Evolutionary conservation across 2,113 vertebrate genomes (phyloP), one percentile per base, ranked within the genome.

Genomic region (Leptodactylus fuscus): DNA sequence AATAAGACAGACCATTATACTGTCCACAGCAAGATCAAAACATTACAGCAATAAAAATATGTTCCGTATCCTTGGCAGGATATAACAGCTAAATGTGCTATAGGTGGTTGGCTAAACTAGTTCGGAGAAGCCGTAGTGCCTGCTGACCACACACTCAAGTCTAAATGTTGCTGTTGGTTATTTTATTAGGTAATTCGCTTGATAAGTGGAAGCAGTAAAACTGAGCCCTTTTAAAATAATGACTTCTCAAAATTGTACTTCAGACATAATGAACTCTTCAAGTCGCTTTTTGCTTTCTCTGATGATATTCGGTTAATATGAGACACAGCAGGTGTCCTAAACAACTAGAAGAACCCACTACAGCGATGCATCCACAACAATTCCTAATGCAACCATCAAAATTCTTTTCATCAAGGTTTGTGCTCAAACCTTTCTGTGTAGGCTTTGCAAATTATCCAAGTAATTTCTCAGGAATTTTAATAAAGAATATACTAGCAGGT

Each of bases 131-230:
- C 16, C 32, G 3, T 2, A 11, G 9, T 34, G 29, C 65, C 38
- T 38, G 20, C 65, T 22, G 65, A 18, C 65, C 65, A 38, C 16
- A 38, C 32, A 20, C 65, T 69, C 65, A 38, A 20, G 65, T 38
- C 65, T 69, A 67, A 67, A 34, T 67, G 65, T 69, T 69, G 15
- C 32, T 38, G 65, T 69, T 69, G 65, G 32, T 69, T 69, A 11
- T 10, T 69, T 69, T 36, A 69, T 69, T 69, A 69, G 32, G 32
- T 34, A 38, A 69, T 69, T 22, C 32, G 22, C 65, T 69, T 20
- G 16, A 69, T 69, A 69, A 69, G 65, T 69, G 34, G 18, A 36
- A 67, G 62, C 62, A 32, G 62, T 67, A 67, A 69, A 69, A 69
- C 65, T 20, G 18, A 38, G 65, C 32, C 65, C 65, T 69, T 69